Evolutionary conservation across 2,888 invertebrate genomes (phyloP), one percentile per base, ranked within the genome.

Genomic region (Gandaritis pyraliata): DNA sequence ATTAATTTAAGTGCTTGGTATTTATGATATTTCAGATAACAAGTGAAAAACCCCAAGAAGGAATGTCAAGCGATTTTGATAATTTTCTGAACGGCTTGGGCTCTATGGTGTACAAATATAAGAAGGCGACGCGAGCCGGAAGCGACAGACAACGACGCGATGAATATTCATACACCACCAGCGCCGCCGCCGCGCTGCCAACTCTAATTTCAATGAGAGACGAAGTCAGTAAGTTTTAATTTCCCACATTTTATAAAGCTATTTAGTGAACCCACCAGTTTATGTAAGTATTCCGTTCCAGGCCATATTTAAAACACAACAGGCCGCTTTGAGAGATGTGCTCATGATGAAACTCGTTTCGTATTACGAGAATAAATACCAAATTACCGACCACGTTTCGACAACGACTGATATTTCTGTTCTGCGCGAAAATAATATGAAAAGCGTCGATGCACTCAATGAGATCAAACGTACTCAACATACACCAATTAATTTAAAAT

Each of bases 321-420:
- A 79, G 50, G 70, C 66, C 16, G 69, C 74, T 18, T 64, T 85
- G 29, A 75, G 74, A 65, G 83, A 82, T 56, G 76, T 80, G 15
- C 73, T 86, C 8, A 86, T 87, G 86, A 80, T 87, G 85, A 86
- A 87, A 66, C 77, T 87, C 15, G 82, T 87, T 12, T 85, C 85
- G 11, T 87, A 85, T 71, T 87, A 87, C 58, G 87, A 87, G 64
- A 80, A 85, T 63, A 87, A 87, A 70, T 87, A 84, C 68, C 81
- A 81, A 67, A 61, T 86, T 23, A 68, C 73, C 5, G 68, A 74
- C 52, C 53, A 64, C 16, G 73, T 71, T 18, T 49, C 43, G 29
- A 46, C 55, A 18, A 58, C 65, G 18, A 45, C 63, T 15, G 47
- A 51, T 53, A 46, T 43, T 41, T 46, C 56, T 51, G 48, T 43